Base-by-base conservation (phyloP, 2,113 vertebrate genomes). In the Copsychus sechellarum region DNA sequence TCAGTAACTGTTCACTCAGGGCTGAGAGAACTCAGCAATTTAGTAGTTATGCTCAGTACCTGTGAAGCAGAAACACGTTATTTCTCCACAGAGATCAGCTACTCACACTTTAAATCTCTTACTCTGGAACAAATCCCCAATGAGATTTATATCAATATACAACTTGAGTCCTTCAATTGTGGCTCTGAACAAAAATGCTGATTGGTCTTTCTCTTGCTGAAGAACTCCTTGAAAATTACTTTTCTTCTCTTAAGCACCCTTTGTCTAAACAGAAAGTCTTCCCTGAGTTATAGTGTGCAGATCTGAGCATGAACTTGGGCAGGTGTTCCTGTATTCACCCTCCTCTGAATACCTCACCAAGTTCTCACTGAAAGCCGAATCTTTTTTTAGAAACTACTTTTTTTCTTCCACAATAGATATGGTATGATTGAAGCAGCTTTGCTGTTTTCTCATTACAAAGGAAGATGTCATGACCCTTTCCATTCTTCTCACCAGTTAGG, bases 111-210 rank as follows among this genome's bases (percentile, higher is more conserved):
- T 42, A n/a, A 62, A 92, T 47, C 23, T 90, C 81, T 42, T 31
- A 25, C 11, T 16, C 12, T 12, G 34, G 36, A 93, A 79, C 20
- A 70, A 73, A 71, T 40, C 48, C 29, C 14, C 1, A 2, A 34
- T 43, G 54, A 86, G 51, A 84, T 73, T 71, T 90, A 19, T 47
- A 86, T 81, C 78, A 90, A 91, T n/a, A 72, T 81, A 69, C 62
- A 83, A 71, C 53, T 23, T 34, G 34, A 83, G 50, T 88, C 61
- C 26, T 74, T 61, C 79, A 65, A 1, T 45, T 64, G 70, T 50
- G n/a, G 16, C 23, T 88, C 77, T 62, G 90, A 97, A 97, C 70
- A 90, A 97, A 96, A 51, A 93, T 65, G 61, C 42, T 96, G 88
- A 92, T 94, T 88, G 78, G 85, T 91, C 79, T 87, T 91, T 85